Evolutionary conservation across 2,797 vertebrate species (phyloP).

Genomic region (Gymnopithys bicolor): DNA sequence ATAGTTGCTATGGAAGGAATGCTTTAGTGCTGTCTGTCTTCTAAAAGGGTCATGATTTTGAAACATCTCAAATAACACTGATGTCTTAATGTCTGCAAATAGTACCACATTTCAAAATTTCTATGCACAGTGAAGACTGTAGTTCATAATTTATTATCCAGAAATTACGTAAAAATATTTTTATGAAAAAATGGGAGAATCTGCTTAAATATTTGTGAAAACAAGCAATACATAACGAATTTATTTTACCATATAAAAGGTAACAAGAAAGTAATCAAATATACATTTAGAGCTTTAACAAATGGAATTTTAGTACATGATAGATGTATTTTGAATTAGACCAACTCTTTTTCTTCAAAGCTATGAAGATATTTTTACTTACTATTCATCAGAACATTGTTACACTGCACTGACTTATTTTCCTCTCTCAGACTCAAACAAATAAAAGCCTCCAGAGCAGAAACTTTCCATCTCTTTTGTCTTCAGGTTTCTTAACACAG

Average conservation of each 20-base stretch:
- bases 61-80: constrained; percentile 75
- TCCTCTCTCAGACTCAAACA: constrained; percentile 11
- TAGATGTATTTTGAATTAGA: constrained; percentile 30
- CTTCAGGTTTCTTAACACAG: constrained; percentile 23
- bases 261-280: constrained; percentile 67
- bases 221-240: constrained; percentile 62
- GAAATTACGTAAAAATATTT: constrained; percentile 72
- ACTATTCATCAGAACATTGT: not conserved
- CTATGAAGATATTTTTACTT: constrained; percentile 41
- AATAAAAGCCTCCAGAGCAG: constrained; percentile 24
- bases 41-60: constrained; percentile 76
- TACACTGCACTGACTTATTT: constrained; percentile 24
- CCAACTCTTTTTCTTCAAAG: not conserved
- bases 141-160: constrained; percentile 68
- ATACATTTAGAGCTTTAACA: constrained; percentile 51
- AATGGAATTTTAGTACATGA: constrained; percentile 57
- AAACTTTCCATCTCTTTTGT: constrained; percentile 32
- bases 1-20: constrained; percentile 77
- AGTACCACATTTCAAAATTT: constrained; percentile 72
- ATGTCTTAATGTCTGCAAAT: constrained; percentile 73
- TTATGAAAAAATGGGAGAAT: constrained; percentile 52
- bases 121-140: constrained; percentile 37
- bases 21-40: constrained; percentile 69
- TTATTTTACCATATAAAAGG: constrained; percentile 36
- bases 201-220: constrained; percentile 63